Percentiles rank a stretch among this genome's conserved stretches.
These are phyloP conservation scores for Bellardia bayeri DNA, from an alignment of 2,888 invertebrate species.

Conservation along the genomic window DNA sequence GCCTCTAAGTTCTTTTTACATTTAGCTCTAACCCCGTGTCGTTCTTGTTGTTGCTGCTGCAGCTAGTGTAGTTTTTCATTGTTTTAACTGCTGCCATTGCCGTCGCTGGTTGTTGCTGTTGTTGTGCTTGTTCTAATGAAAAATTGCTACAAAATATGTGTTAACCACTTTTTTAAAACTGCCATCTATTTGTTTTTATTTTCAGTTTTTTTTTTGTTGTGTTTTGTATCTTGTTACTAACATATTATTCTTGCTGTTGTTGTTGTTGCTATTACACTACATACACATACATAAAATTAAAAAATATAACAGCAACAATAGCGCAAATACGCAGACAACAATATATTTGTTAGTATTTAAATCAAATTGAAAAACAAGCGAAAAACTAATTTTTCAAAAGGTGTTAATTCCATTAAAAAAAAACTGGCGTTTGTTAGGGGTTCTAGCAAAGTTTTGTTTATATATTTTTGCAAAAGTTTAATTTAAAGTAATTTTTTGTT, in stretches of 20 bases:
- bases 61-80: slow-evolving; percentile 39
- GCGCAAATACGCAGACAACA: slow-evolving; percentile 48
- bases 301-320: background rate
- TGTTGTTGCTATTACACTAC: slow-evolving; percentile 24
- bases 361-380: slow-evolving; percentile 43
- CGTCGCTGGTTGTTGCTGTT: slow-evolving; percentile 3
- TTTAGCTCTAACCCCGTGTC: slow-evolving; percentile 33
- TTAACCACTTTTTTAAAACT: slow-evolving; percentile 83
- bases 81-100: slow-evolving; percentile 41
- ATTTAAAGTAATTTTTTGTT: too few relatives aligned
- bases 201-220: slow-evolving; percentile 25
- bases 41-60: slow-evolving; percentile 11
- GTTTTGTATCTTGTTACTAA: slow-evolving; percentile 37
- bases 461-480: background rate
- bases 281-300: slow-evolving; percentile 9
- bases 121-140: slow-evolving; percentile 77
- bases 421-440: background rate
- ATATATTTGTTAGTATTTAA: slow-evolving; percentile 42
- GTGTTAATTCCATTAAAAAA: slow-evolving; percentile 58
- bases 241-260: slow-evolving; percentile 16
- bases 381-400: slow-evolving; percentile 47
- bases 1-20: slow-evolving; percentile 10
- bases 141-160: slow-evolving; percentile 83
- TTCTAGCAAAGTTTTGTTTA: background rate
- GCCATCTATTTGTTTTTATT: slow-evolving; percentile 76